Base-by-base conservation (phyloP, 2,888 invertebrate species). In the Siphlonurus alternatus region DNA sequence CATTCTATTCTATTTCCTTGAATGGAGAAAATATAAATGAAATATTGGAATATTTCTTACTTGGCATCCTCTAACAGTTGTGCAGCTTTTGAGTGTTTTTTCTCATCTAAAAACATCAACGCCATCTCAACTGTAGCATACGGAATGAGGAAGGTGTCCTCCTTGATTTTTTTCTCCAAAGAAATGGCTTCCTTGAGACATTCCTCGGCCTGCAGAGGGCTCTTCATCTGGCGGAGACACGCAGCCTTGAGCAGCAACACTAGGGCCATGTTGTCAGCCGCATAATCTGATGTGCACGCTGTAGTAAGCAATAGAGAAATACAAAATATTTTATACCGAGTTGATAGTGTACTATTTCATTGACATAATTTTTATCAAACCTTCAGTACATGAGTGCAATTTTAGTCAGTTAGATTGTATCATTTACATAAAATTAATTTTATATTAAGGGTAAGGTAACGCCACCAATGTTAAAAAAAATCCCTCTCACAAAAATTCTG, bases 71-170 rank as follows among this genome's bases (percentile, higher is more conserved):
- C 88, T 53, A 96, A 77, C 65, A 87, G 81, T 15, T 81, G 77
- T 65, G 85, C 78, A 1, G 93, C 89, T 63, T 83, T 83, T 25
- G 83, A 81, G 59, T 75, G 76, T 61, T 87, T 82, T 5, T 87
- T 87, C 68, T 86, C 81, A 54, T 84, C 81, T 72, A 86, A 82
- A 72, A 89, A 83, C 65, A 94, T 79, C 72, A 91, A 79, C 0
- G 90, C 95, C 71, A 93, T 79, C 75, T 97, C 96, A 18, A 90
- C 87, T 62, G 86, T 80, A 2, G 93, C 84, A 75, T 89, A 95
- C 0, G 96, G 95, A 19, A 91, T 78, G 64, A 97, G 76, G 76
- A 89, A 94, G 0, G 81, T 81, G 73, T 96, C 93, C 67, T 90
- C 88, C 66, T 87, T 86, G 65, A 96, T 82, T 61, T 83, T 80